Evolutionary conservation across 2,888 invertebrate species (phyloP).

Genomic region (Caenorhabditis sp.): DNA sequence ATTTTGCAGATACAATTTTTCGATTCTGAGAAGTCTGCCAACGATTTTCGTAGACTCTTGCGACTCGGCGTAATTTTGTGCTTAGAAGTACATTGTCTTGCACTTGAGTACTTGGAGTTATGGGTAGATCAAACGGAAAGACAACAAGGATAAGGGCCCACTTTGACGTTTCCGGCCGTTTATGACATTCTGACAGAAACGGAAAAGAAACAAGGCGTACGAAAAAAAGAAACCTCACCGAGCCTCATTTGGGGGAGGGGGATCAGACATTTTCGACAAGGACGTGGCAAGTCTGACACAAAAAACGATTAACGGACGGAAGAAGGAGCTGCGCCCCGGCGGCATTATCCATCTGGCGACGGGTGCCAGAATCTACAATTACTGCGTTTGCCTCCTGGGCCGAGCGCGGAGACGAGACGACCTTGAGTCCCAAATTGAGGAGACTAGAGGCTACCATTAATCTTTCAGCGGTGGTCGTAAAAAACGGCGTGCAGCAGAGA

Average conservation of each 20-base stretch:
- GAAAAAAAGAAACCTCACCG: background rate
- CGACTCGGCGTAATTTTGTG: too few relatives aligned
- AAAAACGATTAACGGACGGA: slow-evolving; percentile 32
- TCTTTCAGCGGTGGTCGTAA: slow-evolving; percentile 54
- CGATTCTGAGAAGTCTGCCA: too few relatives aligned
- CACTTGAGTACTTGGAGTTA: background rate
- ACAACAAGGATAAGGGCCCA: background rate
- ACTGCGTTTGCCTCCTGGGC: slow-evolving; percentile 13
- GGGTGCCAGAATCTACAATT: slow-evolving; percentile 49
- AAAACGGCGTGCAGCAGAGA: slow-evolving; percentile 17
- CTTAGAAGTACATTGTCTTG: too few relatives aligned
- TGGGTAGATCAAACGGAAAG: background rate
- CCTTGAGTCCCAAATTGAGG: slow-evolving; percentile 57
- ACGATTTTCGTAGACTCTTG: too few relatives aligned
- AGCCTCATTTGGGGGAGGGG: background rate
- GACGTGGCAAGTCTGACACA: background rate
- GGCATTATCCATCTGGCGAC: slow-evolving; percentile 37
- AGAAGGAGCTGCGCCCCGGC: slow-evolving; percentile 14
- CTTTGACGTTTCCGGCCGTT: slow-evolving; percentile 38
- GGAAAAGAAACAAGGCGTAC: background rate
- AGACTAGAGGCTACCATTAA: slow-evolving; percentile 52
- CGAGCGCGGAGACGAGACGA: slow-evolving; percentile 14
- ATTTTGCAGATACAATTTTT: too few relatives aligned
- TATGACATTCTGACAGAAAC: slow-evolving; percentile 18
- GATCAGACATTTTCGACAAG: background rate